These are phyloP conservation scores for Spilarctia lutea DNA, from an alignment of 2,888 invertebrate species.

Conservation along the genomic window DNA sequence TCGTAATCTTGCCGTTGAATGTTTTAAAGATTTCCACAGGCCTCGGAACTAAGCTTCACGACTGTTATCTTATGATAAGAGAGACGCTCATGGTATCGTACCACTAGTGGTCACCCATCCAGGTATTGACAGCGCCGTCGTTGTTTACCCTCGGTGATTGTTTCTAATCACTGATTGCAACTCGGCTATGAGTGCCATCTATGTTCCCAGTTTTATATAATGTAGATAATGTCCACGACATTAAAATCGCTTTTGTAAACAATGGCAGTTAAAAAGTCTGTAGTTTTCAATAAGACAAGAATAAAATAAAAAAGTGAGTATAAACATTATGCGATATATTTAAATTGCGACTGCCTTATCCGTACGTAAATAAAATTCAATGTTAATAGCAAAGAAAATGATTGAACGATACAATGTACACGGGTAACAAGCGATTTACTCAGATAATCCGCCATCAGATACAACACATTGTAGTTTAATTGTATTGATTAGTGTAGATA, in stretches of 20 bases:
- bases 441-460: neutral
- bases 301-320: neutral
- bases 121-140: too few relatives aligned
- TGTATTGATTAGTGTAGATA: neutral
- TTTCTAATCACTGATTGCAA: too few relatives aligned
- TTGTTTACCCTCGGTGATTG: too few relatives aligned
- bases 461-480: neutral
- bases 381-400: neutral
- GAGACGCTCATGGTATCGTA: too few relatives aligned
- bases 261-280: too few relatives aligned
- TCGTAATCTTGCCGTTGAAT: too few relatives aligned
- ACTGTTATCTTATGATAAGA: too few relatives aligned
- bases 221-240: too few relatives aligned
- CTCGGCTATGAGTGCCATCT: too few relatives aligned
- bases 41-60: too few relatives aligned
- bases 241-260: neutral
- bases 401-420: neutral
- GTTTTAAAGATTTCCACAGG: too few relatives aligned
- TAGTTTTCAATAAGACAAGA: neutral
- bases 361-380: neutral
- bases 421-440: neutral
- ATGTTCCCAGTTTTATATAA: neutral
- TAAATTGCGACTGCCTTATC: neutral
- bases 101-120: too few relatives aligned
- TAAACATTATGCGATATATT: neutral